phyloP scores from a whole-genome alignment of 2,113 vertebrate genomes.

The Electrona antarctica region DNA sequence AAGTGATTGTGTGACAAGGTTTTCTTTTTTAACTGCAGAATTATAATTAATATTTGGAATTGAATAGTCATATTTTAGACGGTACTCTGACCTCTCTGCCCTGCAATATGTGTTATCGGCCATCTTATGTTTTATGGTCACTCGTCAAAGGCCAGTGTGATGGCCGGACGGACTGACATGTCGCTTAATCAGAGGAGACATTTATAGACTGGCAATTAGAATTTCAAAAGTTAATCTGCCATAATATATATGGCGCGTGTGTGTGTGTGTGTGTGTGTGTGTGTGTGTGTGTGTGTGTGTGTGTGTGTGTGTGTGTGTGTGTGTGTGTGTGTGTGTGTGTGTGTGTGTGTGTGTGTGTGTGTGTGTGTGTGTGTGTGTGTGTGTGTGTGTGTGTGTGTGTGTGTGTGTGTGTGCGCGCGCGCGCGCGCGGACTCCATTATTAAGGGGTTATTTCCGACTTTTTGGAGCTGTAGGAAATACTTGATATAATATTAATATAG shows the following conservation, averaged over 20 bases:
- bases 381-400: too few species aligned
- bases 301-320: neutral
- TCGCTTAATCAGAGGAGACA: too few species aligned
- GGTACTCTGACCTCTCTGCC: neutral
- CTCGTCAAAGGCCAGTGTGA: slow-evolving; percentile 4
- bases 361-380: too few species aligned
- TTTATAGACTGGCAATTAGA: slow-evolving; percentile 19
- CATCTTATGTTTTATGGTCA: slow-evolving; percentile 4
- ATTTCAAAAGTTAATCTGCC: neutral
- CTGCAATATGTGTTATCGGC: neutral
- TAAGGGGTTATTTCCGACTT: too few species aligned
- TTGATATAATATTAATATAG: too few species aligned
- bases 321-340: neutral
- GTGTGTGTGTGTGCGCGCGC: too few species aligned
- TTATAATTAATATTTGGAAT: slow-evolving; percentile 2
- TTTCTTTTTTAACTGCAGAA: slow-evolving; percentile 28
- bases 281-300: too few species aligned
- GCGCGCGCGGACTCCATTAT: neutral
- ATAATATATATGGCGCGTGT: neutral
- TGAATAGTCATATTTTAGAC: neutral
- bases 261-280: too few species aligned
- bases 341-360: neutral
- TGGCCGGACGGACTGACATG: too few species aligned
- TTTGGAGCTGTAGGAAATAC: too few species aligned
- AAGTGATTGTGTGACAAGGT: slow-evolving; percentile 13